phyloP scores from a whole-genome alignment of 1,140 invertebrate genomes.

The Pogonomyrmex californicus region DNA sequence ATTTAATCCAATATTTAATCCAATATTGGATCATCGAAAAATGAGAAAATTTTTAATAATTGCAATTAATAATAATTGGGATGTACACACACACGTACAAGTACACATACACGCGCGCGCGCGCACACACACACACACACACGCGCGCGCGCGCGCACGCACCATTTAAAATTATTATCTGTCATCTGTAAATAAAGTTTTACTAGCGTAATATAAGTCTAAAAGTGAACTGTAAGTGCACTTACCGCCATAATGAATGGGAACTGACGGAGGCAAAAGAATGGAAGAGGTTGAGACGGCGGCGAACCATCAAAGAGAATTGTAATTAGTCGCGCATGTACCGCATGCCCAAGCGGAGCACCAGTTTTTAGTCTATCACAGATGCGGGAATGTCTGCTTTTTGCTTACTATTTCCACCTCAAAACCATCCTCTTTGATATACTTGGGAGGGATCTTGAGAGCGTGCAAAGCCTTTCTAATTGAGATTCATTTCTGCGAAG shows the following conservation, averaged over 20 bases:
- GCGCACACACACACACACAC: neutral
- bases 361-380: neutral
- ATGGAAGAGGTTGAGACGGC: slow-evolving; percentile 48
- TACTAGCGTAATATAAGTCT: neutral
- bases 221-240: neutral
- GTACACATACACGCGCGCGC: too few relatives aligned
- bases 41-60: neutral
- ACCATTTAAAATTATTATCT: neutral
- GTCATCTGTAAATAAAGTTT: neutral
- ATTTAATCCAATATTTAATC: neutral
- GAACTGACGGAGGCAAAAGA: neutral
- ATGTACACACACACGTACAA: neutral
- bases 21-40: too few relatives aligned
- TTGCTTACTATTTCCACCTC: slow-evolving; percentile 51
- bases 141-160: neutral
- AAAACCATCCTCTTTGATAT: neutral
- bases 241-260: neutral
- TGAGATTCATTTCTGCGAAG: neutral
- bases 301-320: slow-evolving; percentile 73
- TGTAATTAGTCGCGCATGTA: slow-evolving; percentile 78
- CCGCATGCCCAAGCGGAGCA: slow-evolving; percentile 70
- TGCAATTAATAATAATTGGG: neutral
- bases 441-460: neutral
- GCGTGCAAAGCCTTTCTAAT: neutral
- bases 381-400: slow-evolving; percentile 49